phyloP scores from a whole-genome alignment of 2,797 vertebrate genomes.

The Choloepus didactylus region DNA sequence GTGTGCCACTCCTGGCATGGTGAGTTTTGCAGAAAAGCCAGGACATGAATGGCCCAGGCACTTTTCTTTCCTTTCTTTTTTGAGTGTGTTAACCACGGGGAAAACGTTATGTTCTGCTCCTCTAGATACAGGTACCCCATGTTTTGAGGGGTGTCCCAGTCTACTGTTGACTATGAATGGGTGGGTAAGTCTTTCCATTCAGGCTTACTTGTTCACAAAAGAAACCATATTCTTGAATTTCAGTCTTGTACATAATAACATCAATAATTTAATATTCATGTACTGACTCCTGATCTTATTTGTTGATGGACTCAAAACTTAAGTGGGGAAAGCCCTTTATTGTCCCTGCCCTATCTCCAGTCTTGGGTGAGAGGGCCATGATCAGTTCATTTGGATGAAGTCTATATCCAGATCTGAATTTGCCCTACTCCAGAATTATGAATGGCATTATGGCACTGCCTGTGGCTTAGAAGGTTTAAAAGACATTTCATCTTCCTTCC shows the following conservation, averaged over 20 bases:
- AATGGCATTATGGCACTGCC: background rate
- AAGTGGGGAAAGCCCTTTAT: background rate
- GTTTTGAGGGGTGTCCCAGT: background rate
- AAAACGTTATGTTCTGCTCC: background rate
- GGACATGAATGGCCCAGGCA: background rate
- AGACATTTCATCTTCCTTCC: background rate
- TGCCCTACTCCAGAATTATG: background rate
- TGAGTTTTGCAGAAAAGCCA: background rate
- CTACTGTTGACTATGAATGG: background rate
- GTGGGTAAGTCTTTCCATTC: background rate
- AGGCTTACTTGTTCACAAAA: background rate
- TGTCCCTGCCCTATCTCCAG: background rate
- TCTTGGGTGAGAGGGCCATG: background rate
- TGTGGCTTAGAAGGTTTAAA: background rate
- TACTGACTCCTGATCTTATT: background rate
- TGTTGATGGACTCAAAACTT: background rate
- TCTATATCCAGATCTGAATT: background rate
- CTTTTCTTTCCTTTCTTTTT: background rate
- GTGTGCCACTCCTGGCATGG: background rate
- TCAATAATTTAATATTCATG: background rate
- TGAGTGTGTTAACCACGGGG: background rate
- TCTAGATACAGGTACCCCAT: background rate
- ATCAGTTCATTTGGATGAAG: background rate
- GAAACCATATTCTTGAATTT: background rate
- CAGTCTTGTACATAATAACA: background rate